A percentile compares a stretch with the other conserved stretches of the same genome.
Evolutionary conservation across 2,888 invertebrate genomes (phyloP).

Genomic region (Euplexia lucipara): DNA sequence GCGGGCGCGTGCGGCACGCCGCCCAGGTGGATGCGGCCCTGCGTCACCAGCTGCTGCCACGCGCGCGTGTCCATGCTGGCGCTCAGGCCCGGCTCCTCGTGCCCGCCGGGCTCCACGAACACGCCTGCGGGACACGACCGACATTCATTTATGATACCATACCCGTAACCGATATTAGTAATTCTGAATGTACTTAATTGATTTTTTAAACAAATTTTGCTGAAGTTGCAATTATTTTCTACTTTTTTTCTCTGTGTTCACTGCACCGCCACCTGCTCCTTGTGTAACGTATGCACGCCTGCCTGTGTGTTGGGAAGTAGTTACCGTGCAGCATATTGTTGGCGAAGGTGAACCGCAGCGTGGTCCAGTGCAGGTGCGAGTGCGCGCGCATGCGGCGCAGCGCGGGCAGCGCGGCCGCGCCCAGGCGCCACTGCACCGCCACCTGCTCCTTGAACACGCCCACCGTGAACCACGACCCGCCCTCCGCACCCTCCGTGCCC

Average conservation of each 20-base stretch:
- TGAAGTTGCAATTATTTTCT: too few relatives aligned
- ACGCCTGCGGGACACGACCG: too few relatives aligned
- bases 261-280: too few relatives aligned
- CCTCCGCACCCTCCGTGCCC: conserved; percentile 65
- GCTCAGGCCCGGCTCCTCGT: conserved; percentile 87
- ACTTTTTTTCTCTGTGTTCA: too few relatives aligned
- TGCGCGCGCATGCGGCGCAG: conserved; percentile 75
- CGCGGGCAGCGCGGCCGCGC: conserved; percentile 75
- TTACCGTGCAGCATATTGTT: conserved; percentile 66
- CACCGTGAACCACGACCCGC: conserved; percentile 91
- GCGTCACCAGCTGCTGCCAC: conserved; percentile 87
- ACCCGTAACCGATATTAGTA: too few relatives aligned
- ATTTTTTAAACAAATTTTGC: too few relatives aligned
- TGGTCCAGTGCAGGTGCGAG: conserved; percentile 74
- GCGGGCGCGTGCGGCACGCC: conserved; percentile 68
- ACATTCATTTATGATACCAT: too few relatives aligned
- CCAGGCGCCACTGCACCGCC: conserved; percentile 93
- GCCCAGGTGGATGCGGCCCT: conserved; percentile 85
- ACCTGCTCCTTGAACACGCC: conserved; percentile 93
- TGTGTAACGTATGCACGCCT: too few relatives aligned
- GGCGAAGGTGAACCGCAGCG: conserved; percentile 83
- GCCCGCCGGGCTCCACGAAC: conserved; percentile 86
- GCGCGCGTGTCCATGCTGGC: conserved; percentile 86
- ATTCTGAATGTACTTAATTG: too few relatives aligned
- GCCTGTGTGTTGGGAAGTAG: conserved; percentile 63